These are phyloP conservation scores for Erethizon dorsatum DNA, from an alignment of 2,797 vertebrate genomes.

Conservation along the genomic window DNA sequence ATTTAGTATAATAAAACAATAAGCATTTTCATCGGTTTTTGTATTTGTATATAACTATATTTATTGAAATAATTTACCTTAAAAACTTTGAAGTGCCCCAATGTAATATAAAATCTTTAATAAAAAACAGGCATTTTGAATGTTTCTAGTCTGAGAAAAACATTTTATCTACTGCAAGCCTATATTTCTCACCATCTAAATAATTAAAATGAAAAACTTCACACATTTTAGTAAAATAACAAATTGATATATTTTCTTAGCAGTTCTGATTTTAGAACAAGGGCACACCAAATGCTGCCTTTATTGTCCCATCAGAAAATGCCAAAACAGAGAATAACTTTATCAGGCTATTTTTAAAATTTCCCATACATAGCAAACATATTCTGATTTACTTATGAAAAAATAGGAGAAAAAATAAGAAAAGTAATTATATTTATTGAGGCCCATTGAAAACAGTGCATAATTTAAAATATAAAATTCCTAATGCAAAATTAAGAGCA, in stretches of 20 bases:
- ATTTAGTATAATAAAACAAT: slow-evolving; percentile 49
- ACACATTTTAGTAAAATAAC: slow-evolving; percentile 90
- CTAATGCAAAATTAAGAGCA: slow-evolving; percentile 34
- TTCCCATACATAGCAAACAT: neutral
- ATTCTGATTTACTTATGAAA: slow-evolving; percentile 48
- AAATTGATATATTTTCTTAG: slow-evolving; percentile 84
- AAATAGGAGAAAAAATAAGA: slow-evolving; percentile 49
- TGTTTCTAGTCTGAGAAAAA: slow-evolving; percentile 89
- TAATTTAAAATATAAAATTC: slow-evolving; percentile 56
- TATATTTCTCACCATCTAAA: slow-evolving; percentile 90
- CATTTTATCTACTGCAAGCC: slow-evolving; percentile 90
- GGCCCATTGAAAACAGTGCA: neutral
- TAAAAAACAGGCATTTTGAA: slow-evolving; percentile 88
- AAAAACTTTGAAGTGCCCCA: slow-evolving; percentile 81
- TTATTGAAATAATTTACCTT: slow-evolving; percentile 61
- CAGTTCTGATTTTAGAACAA: slow-evolving; percentile 82
- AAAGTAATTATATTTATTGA: slow-evolving; percentile 32
- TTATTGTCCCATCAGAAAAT: slow-evolving; percentile 28
- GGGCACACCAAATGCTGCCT: slow-evolving; percentile 58
- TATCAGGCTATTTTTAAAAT: slow-evolving; percentile 61
- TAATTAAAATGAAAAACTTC: slow-evolving; percentile 91
- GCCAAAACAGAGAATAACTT: slow-evolving; percentile 76
- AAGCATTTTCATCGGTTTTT: slow-evolving; percentile 18
- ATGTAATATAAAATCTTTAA: slow-evolving; percentile 89
- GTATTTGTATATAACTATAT: neutral